Evolutionary conservation across 2,113 vertebrate species (phyloP), one percentile per base, ranked within the genome.

Genomic region (Anseranas semipalmata): DNA sequence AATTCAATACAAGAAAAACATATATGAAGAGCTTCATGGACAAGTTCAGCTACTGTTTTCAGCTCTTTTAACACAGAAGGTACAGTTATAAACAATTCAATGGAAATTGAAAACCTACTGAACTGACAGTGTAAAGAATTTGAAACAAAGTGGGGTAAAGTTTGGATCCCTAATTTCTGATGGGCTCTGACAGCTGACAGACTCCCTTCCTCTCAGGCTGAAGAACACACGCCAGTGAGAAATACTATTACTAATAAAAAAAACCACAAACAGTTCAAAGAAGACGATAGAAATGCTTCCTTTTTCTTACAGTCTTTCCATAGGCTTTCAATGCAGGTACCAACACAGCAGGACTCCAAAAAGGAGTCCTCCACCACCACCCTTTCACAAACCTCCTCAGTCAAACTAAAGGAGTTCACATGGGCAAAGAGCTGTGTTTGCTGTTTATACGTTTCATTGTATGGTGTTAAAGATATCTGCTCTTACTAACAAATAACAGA

Each of bases 1-100:
- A 93, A 65, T 89, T 50, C 37, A 67, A 41, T 37, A 87, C 52
- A 91, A 84, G 35, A 35, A 78, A 85, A 78, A 56, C 24, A 70
- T 32, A 82, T n/a, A 78, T 22, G 60, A 73, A 89, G 75, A 94
- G 41, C 18, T 85, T 65, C 6, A 46, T 58, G 63, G 86, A 97
- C 83, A 97, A 91, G 97, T 94, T 72, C 85, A 80, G 46, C 71
- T 84, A 97, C 14, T 79, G 46, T 78, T 87, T 63, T 58, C 56
- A 92, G 74, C 35, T 92, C 39, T 90, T 81, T 80, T 66, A 94
- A 91, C 48, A 76, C 48, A 85, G 89, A 95, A 82, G 55, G 14
- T 53, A 84, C 8, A 93, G 37, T 32, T 68, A 72, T 6, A 93
- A 93, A 62, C 35, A 85, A 77, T 85, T 66, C 45, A 58, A 58